Evolutionary conservation across 2,113 vertebrate species (phyloP).

Genomic region (Eulemur rufifrons): DNA sequence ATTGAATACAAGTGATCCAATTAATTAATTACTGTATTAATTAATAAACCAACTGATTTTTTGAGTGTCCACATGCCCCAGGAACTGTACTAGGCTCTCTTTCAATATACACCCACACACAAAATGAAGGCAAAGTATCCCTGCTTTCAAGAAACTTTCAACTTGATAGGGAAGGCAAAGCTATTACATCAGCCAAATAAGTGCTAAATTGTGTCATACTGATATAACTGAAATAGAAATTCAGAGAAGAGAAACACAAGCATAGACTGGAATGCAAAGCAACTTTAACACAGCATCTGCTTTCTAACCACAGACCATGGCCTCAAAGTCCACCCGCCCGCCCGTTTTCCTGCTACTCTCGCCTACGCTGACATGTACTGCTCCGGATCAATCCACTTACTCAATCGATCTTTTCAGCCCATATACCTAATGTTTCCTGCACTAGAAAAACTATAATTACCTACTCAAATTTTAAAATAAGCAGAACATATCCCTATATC

Average conservation of each 20-base stretch:
- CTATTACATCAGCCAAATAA: background rate
- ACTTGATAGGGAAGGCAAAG: background rate
- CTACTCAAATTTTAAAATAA: background rate
- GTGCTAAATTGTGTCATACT: background rate
- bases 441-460: background rate
- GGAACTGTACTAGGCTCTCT: background rate
- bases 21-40: background rate
- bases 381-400: background rate
- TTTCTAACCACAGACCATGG: background rate
- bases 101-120: background rate
- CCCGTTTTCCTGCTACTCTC: background rate
- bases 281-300: background rate
- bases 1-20: background rate
- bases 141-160: constrained; percentile 26
- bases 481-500: background rate
- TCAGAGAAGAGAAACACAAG: background rate
- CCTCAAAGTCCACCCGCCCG: background rate
- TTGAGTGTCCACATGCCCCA: background rate
- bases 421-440: background rate
- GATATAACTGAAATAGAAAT: background rate
- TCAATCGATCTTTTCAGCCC: background rate
- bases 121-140: background rate
- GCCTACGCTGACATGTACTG: background rate
- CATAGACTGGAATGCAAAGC: background rate
- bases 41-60: background rate